Evolutionary conservation across 2,113 vertebrate genomes (phyloP), one percentile per base, ranked within the genome.

Genomic region (Eidolon helvum): DNA sequence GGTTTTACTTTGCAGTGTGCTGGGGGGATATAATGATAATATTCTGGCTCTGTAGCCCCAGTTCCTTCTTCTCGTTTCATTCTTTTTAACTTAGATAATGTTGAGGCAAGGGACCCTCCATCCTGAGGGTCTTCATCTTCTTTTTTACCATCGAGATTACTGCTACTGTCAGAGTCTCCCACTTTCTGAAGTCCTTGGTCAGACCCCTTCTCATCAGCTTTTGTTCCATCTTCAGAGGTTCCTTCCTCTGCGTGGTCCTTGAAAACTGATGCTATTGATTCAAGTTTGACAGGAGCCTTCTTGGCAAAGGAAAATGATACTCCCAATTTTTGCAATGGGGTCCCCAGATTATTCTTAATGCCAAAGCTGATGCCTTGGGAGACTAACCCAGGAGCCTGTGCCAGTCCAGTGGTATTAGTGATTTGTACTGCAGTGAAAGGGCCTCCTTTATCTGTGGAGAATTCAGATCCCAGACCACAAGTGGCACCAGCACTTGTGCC

Each of bases 221-320:
- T 98, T 12, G 95, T 78, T 92, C 99, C 99, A 0, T 99, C 99
- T 89, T 98, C 98, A 71, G 98, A 98, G 61, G 22, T 97, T 0
- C 98, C 98, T 96, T 99, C 99, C 22, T 99, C 99, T 12, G 98
- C 99, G 0, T 98, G 99, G 98, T 99, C 99, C 74, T 99, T 99
- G 97, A 99, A 99, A 86, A 99, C 99, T 0, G 99, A 99, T 33
- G 99, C 99, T 5, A 99, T 99, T 1, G 99, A 99, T 98, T 99
- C 99, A 2, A 99, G 98, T 97, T 99, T 99, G 14, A 99, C 99
- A 0, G 99, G 99, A 1, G 99, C 99, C 97, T 99, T 99, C 97
- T 99, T 99, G 40, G 99, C 99, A 68, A 99, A 99, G 0, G 99
- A 99, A 97, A 99, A 99, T 0, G 99, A 99, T 28, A 99, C 99